phyloP scores from a whole-genome alignment of 2,113 vertebrate genomes.

The Carassius gibelio region DNA sequence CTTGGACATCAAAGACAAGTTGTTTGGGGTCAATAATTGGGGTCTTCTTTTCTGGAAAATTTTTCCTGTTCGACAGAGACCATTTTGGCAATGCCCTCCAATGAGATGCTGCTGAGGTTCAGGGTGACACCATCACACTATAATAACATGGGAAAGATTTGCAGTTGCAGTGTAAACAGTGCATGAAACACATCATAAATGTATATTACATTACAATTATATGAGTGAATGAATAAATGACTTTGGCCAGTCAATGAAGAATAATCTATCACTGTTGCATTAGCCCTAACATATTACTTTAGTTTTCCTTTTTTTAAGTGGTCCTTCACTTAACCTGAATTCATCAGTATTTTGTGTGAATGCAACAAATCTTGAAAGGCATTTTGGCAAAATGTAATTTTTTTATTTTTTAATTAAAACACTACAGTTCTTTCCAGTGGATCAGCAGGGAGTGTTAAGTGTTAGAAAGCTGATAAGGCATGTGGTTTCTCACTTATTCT shows the following conservation, averaged over 20 bases:
- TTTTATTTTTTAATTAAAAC: not conserved
- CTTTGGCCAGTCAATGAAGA: not conserved
- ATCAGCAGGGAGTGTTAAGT: conserved; percentile 18
- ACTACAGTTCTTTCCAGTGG: conserved; percentile 2
- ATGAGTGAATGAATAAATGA: not conserved
- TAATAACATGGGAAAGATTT: not conserved
- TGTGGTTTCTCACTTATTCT: conserved; percentile 36
- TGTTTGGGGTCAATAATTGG: conserved; percentile 87
- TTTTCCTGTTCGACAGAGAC: conserved; percentile 50
- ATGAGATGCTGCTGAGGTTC: conserved; percentile 88
- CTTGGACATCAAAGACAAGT: conserved; percentile 90
- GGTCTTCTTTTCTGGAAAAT: conserved; percentile 88
- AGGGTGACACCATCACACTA: conserved; percentile 90
- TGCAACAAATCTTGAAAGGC: not conserved
- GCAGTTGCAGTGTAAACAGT: too few relatives aligned
- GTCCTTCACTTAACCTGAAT: not conserved
- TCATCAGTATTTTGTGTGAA: not conserved
- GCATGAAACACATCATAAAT: too few relatives aligned
- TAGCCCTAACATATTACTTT: not conserved
- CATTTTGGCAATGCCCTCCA: conserved; percentile 85
- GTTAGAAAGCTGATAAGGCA: conserved; percentile 39
- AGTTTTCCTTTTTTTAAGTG: not conserved
- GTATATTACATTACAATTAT: not conserved
- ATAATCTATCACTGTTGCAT: not conserved
- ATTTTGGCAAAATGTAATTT: not conserved